Base-by-base conservation (phyloP, 2,113 vertebrate genomes). In the Ammospiza nelsoni region DNA sequence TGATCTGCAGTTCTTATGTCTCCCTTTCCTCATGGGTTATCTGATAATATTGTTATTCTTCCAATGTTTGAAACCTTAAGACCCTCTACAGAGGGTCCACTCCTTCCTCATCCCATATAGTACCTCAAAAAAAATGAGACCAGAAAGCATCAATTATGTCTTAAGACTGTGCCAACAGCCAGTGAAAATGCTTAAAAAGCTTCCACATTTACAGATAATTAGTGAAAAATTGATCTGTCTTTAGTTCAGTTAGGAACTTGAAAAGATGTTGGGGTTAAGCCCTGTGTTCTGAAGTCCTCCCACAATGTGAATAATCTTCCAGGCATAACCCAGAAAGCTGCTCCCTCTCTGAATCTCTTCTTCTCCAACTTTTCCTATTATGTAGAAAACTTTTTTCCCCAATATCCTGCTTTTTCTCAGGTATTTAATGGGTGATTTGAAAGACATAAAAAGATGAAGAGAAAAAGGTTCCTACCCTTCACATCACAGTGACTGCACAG, bases 301-400 rank as follows among this genome's bases (percentile, higher is more conserved):
- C 48, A 18, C 8, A 44, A 67, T 52, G 39, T 55, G 35, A 87
- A 46, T 46, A 91, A 84, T 79, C 29, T 67, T 87, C 49, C 55
- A 85, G 78, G 33, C 33, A 62, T 73, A 79, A 94, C 87, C 74
- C 33, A 94, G 89, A 87, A 95, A 94, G 67, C n/a, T 10, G 5
- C n/a, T 84, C 23, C 41, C 58, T 75, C 41, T 91, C 67, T 76
- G 31, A 79, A 73, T 48, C 43, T 46, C 37, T 33, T 88, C 57
- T 86, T 66, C 73, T 94, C 59, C 81, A 89, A 43, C 62, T 91
- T 82, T 68, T 78, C 89, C 82, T 94, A 76, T 37, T 44, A 79
- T 7, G 12, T 27, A 37, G 51, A 87, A 84, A 89, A 89, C 61
- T 54, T 73, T 84, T 33, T 39, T 28, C 19, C 35, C 49, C 33